Evolutionary conservation across 2,113 vertebrate species (phyloP), one percentile per base, ranked within the genome.

Genomic region (Procavia capensis): DNA sequence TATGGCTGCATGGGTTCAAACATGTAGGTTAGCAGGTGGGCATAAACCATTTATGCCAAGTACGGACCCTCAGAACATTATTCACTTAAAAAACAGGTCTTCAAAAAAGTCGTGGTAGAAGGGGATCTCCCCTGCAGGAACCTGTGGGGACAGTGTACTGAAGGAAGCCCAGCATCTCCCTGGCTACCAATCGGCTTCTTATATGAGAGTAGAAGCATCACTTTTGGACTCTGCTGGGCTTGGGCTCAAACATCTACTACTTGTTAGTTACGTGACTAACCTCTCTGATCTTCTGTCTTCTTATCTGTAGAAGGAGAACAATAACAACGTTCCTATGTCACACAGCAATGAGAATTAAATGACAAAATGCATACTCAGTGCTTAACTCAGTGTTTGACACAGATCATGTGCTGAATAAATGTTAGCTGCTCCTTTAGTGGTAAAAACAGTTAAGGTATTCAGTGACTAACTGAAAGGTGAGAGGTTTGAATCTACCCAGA

Each of bases 241-340:
- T 36, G 34, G 27, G 76, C 34, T 96, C 64, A 85, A 10, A 66
- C 43, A 27, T 87, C 76, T 81, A 20, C 39, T 61, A 0, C 24
- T 36, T 54, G 41, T 27, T 41, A 78, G 5, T 68, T 47, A 5
- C 78, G 45, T 88, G 70, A 70, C 45, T 93, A 92, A 90, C 57
- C 19, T 88, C 78, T 79, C 88, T 74, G n/a, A 85, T 17, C 50
- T 54, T 85, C 8, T 13, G 19, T 85, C 88, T 96, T 90, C 59
- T 81, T 76, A 41, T 78, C 57, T 88, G 29, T 66, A 50, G 82
- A 92, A 82, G 45, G 16, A 41, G 29, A 41, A 17, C 54, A 83
- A 25, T 59, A 91, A 88, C 74, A 79, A 34, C 29, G n/a, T n/a
- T 19, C 4, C 7, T 34, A 20, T 59, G 36, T 92, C 68, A 43